Evolutionary conservation across 2,888 invertebrate species (phyloP).

Genomic region (Synergus itoensis): DNA sequence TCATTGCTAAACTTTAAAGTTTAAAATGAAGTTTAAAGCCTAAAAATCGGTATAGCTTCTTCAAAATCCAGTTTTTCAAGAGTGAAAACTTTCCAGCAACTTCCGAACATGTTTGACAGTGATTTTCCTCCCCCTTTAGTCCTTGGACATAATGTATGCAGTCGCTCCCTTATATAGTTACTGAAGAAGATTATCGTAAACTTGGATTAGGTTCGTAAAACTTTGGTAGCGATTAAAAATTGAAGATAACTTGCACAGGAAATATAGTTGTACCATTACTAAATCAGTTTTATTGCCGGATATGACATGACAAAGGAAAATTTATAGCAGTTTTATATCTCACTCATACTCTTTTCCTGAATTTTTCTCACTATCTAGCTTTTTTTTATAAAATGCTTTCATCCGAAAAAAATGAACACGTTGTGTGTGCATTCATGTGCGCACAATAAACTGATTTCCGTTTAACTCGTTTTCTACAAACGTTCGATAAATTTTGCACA

Average conservation of each 20-base stretch:
- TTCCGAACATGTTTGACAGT: no score
- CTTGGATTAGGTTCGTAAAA: background rate
- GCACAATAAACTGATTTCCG: conserved; percentile 33
- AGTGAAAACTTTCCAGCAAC: no score
- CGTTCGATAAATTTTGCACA: conserved; percentile 15
- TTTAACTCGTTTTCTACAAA: conserved; percentile 11
- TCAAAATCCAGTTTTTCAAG: no score
- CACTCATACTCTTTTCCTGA: background rate
- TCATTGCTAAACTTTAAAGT: no score
- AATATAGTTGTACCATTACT: background rate
- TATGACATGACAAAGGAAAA: conserved; percentile 11
- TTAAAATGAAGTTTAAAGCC: no score
- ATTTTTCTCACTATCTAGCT: conserved; percentile 9
- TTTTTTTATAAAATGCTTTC: conserved; percentile 33
- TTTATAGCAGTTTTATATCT: conserved; percentile 29
- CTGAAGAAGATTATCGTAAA: no score
- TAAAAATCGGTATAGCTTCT: no score
- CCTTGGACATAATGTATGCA: no score
- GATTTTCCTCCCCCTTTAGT: no score
- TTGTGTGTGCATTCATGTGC: conserved; percentile 24
- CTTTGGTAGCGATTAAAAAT: background rate
- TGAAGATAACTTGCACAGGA: background rate
- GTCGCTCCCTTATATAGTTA: no score
- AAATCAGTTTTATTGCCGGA: conserved; percentile 5
- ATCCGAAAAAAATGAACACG: conserved; percentile 29